Base-by-base conservation (phyloP, 2,797 vertebrate species). In the Megalops cyprinoides region DNA sequence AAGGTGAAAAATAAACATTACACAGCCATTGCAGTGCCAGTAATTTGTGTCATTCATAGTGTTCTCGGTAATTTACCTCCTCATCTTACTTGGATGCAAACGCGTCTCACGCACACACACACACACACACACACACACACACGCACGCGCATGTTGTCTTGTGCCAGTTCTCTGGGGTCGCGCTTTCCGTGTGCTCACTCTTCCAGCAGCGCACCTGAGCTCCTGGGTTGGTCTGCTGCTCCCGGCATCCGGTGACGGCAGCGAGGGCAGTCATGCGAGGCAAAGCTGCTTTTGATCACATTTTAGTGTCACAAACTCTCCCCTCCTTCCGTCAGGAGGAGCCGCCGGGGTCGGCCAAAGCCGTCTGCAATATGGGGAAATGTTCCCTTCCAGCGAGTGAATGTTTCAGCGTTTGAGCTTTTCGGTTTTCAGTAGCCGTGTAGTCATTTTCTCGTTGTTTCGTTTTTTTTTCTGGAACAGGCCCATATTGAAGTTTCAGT, bases 121-220 rank as follows among this genome's bases (percentile, higher is more conserved):
- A n/a, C n/a, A n/a, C n/a, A n/a, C n/a, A 44, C 44, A 44, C 55
- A 58, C 55, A 58, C 4, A n/a, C 55, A 31, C 25, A 31, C 58
- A 28, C n/a, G 60, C n/a, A 60, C 9, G 10, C 0, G 4, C 58
- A n/a, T 10, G 10, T 60, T 69, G 73, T 49, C 14, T 46, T 4
- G 10, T 46, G 39, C 42, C 42, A 44, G n/a, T n/a, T 74, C 73
- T 48, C 44, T 49, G 25, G 81, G 80, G 82, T 84, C 90, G 88
- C 82, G 90, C 93, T 91, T 92, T 93, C 89, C 90, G 88, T 90
- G 90, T 92, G 92, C 88, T 87, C 91, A 91, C 90, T 93, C 92
- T 92, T 93, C 90, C 92, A 91, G 91, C 86, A 92, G 88, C 77
- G 79, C 94, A 95, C 94, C 94, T 95, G 94, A 94, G 93, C 92